These are phyloP conservation scores for Odontocerum albicorne DNA, from an alignment of 2,888 invertebrate species.

Conservation along the genomic window DNA sequence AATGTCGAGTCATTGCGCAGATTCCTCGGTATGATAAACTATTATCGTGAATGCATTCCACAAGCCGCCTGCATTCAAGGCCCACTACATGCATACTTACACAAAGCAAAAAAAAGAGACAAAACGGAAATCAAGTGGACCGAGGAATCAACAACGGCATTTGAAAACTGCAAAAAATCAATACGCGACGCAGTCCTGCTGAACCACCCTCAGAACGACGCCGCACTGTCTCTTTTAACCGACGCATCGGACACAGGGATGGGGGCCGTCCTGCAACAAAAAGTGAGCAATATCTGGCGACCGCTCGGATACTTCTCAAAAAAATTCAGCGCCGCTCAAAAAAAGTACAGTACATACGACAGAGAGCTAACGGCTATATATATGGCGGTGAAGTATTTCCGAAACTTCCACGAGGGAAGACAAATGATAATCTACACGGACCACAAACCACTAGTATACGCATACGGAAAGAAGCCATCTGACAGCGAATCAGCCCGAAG, in stretches of 20 bases:
- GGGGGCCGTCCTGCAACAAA: slow-evolving; percentile 31
- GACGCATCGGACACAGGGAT: slow-evolving; percentile 18
- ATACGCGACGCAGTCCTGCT: slow-evolving; percentile 22
- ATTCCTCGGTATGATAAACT: slow-evolving; percentile 32
- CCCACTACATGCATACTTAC: slow-evolving; percentile 27
- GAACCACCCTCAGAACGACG: slow-evolving; percentile 9
- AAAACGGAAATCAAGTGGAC: slow-evolving; percentile 36
- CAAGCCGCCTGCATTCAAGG: slow-evolving; percentile 19
- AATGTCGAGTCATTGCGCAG: slow-evolving; percentile 32
- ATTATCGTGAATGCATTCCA: slow-evolving; percentile 20
- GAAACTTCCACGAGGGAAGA: slow-evolving; percentile 32
- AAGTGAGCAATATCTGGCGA: slow-evolving; percentile 9
- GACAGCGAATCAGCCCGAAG: too few relatives aligned
- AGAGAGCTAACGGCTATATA: slow-evolving; percentile 36
- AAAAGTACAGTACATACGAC: slow-evolving; percentile 36
- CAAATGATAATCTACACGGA: slow-evolving; percentile 34
- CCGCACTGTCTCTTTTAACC: slow-evolving; percentile 14
- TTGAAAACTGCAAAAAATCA: slow-evolving; percentile 31
- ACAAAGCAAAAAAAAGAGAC: slow-evolving; percentile 35
- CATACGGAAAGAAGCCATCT: slow-evolving; percentile 6
- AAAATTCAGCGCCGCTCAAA: slow-evolving; percentile 19
- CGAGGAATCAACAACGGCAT: slow-evolving; percentile 23
- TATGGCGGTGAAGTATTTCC: slow-evolving; percentile 32
- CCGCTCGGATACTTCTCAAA: slow-evolving; percentile 33
- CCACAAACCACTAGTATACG: slow-evolving; percentile 36